These are phyloP conservation scores for Palaemon carinicauda DNA, from an alignment of 1,140 invertebrate species.

Conservation along the genomic window DNA sequence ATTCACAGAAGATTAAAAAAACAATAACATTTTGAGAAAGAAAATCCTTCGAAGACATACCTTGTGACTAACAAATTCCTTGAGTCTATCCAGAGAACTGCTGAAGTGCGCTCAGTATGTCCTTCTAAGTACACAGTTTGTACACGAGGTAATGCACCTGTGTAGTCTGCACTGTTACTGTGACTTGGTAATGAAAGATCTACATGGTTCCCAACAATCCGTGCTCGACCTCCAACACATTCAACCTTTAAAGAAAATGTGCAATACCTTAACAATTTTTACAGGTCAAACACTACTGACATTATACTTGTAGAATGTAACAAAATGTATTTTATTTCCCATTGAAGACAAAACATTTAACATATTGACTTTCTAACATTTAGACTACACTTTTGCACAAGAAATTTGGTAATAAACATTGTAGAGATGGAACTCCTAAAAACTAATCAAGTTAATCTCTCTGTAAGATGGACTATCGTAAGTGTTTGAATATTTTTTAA, in stretches of 20 bases:
- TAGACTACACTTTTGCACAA: too few relatives aligned
- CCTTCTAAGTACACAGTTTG: constrained; percentile 67
- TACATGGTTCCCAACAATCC: neutral
- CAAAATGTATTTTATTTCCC: too few relatives aligned
- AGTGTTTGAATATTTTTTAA: too few relatives aligned
- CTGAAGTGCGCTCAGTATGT: constrained; percentile 69
- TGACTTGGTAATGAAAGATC: neutral
- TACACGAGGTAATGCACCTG: constrained; percentile 65
- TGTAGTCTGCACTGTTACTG: constrained; percentile 63
- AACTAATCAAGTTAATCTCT: too few relatives aligned
- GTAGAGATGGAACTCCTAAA: too few relatives aligned
- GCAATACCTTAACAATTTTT: neutral
- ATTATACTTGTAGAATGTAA: too few relatives aligned
- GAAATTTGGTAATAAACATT: too few relatives aligned
- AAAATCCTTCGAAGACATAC: neutral
- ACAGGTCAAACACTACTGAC: neutral
- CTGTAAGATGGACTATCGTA: too few relatives aligned
- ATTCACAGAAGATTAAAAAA: neutral
- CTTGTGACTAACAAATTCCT: constrained; percentile 50
- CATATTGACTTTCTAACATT: too few relatives aligned
- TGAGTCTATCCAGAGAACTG: constrained; percentile 41
- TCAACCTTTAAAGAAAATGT: constrained; percentile 51
- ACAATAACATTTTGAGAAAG: neutral
- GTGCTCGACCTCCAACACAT: constrained; percentile 56
- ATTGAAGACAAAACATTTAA: too few relatives aligned